phyloP scores from a whole-genome alignment of 2,888 invertebrate genomes.

The Drosophila rubida region DNA sequence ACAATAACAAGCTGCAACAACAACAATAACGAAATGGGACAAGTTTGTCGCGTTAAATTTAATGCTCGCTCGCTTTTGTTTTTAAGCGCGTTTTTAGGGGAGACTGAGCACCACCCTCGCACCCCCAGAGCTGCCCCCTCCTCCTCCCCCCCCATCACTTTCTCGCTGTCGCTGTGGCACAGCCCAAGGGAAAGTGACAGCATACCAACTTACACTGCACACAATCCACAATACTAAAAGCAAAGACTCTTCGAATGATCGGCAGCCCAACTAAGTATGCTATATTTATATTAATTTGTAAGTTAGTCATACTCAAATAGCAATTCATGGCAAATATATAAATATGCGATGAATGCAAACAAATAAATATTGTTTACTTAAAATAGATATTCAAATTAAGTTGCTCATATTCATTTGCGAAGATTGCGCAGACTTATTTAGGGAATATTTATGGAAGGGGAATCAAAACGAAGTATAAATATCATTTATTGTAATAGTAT shows the following conservation, averaged over 20 bases:
- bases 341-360: too few relatives aligned
- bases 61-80: slow-evolving; percentile 73
- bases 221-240: not conserved
- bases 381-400: too few relatives aligned
- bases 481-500: too few relatives aligned
- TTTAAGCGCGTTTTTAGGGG: slow-evolving; percentile 51
- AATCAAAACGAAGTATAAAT: too few relatives aligned
- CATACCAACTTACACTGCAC: slow-evolving; percentile 15
- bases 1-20: slow-evolving; percentile 30
- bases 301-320: too few relatives aligned
- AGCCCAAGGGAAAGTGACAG: slow-evolving; percentile 48
- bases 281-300: not conserved
- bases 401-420: too few relatives aligned
- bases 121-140: not conserved
- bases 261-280: slow-evolving; percentile 3
- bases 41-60: slow-evolving; percentile 78
- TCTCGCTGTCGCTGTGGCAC: not conserved
- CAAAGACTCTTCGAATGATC: not conserved
- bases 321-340: too few relatives aligned
- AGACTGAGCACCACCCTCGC: slow-evolving; percentile 5
- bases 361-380: too few relatives aligned
- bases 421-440: too few relatives aligned
- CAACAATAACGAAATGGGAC: slow-evolving; percentile 61
- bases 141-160: not conserved
- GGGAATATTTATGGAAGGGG: too few relatives aligned